Conservation (phyloP, 1,140 invertebrate species). For the Daktulosphaira vitifoliae region DNA sequence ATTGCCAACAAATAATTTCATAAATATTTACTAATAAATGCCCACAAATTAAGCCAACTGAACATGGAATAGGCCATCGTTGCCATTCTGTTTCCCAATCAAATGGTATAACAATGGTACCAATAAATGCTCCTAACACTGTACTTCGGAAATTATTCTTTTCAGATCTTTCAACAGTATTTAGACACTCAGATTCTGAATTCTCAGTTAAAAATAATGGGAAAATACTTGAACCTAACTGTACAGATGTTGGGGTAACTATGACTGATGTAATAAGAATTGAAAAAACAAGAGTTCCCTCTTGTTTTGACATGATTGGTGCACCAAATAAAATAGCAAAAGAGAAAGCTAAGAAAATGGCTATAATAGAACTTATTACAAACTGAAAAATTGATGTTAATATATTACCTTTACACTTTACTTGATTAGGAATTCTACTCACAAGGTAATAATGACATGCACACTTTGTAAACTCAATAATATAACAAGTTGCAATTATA, state of each 20-base stretch:
- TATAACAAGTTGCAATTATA: not conserved
- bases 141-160: constrained; percentile 41
- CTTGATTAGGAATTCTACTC: not conserved
- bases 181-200: constrained; percentile 46
- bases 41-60: constrained; percentile 59
- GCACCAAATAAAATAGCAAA: constrained; percentile 63
- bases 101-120: constrained; percentile 76
- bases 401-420: not conserved
- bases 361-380: not conserved
- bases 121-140: constrained; percentile 76
- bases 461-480: constrained; percentile 7
- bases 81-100: constrained; percentile 91
- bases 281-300: constrained; percentile 64
- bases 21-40: constrained; percentile 25
- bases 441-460: constrained; percentile 1
- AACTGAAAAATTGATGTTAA: constrained; percentile 3
- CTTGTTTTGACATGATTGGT: constrained; percentile 53
- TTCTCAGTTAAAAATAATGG: constrained; percentile 51
- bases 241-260: constrained; percentile 54
- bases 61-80: constrained; percentile 68
- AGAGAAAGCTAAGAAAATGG: not conserved
- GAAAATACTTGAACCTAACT: constrained; percentile 49
- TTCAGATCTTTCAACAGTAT: constrained; percentile 1
- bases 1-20: constrained; percentile 21
- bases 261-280: constrained; percentile 56